A percentile compares a stretch with the other conserved stretches of the same genome.
Conservation (phyloP, 2,888 invertebrate genomes). For the Argynnis bischoffii region DNA sequence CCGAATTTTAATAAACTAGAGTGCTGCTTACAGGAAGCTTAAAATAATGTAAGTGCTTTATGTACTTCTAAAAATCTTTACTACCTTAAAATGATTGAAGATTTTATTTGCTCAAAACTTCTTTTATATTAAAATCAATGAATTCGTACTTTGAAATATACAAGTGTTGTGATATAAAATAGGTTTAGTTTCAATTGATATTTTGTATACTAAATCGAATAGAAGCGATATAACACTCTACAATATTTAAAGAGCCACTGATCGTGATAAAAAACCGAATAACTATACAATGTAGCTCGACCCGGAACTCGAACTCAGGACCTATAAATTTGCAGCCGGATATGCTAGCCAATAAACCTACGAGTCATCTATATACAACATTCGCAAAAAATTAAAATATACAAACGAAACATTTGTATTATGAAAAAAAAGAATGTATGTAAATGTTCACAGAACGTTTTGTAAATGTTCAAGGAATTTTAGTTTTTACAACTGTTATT, state of each 20-base stretch:
- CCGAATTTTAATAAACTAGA: conserved; percentile 27
- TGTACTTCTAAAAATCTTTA: conserved; percentile 16
- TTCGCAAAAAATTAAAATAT: no score
- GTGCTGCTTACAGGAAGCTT: conserved; percentile 25
- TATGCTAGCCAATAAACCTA: no score
- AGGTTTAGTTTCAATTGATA: background rate
- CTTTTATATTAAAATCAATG: background rate
- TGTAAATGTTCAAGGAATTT: background rate
- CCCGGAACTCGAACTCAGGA: no score
- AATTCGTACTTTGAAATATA: background rate
- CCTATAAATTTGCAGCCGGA: no score
- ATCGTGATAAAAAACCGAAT: no score
- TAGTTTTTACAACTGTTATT: background rate
- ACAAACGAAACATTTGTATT: no score
- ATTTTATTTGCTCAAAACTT: background rate
- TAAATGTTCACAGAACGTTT: background rate
- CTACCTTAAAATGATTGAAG: conserved; percentile 15
- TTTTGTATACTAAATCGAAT: no score
- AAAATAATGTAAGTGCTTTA: conserved; percentile 17
- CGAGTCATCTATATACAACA: no score
- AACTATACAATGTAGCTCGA: no score
- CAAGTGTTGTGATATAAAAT: background rate
- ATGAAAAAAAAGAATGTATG: no score
- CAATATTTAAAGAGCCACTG: no score
- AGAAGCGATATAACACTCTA: no score